Conservation (phyloP, 1,140 invertebrate species). For the Aporrectodea caliginosa region DNA sequence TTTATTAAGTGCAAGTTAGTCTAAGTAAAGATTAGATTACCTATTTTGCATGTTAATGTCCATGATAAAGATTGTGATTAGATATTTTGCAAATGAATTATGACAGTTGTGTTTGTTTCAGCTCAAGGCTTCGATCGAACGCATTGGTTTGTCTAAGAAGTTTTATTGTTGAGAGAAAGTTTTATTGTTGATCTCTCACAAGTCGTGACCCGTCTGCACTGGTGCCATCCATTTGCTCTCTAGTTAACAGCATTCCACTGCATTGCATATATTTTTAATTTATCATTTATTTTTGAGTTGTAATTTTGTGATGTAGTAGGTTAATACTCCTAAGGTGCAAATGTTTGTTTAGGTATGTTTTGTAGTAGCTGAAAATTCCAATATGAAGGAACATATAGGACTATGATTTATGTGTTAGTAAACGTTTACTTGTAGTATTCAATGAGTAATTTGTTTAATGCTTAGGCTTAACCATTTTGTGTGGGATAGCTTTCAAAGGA, state of each 20-base stretch:
- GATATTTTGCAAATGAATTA: too few relatives aligned
- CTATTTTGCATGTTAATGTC: too few relatives aligned
- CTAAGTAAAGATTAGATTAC: too few relatives aligned
- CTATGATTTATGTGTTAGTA: not conserved
- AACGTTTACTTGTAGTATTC: too few relatives aligned
- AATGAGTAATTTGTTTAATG: too few relatives aligned
- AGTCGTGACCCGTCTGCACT: not conserved
- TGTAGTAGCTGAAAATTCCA: not conserved
- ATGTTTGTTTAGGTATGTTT: not conserved
- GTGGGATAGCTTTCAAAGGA: too few relatives aligned
- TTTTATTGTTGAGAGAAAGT: not conserved
- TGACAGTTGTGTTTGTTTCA: constrained; percentile 33
- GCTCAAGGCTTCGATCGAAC: constrained; percentile 46
- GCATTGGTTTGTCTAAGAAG: constrained; percentile 40
- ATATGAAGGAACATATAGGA: not conserved
- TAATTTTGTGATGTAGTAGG: not conserved
- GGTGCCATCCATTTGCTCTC: not conserved
- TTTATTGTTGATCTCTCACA: not conserved
- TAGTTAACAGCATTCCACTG: not conserved
- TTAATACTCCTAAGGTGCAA: not conserved
- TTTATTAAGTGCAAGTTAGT: too few relatives aligned
- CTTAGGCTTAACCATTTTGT: too few relatives aligned
- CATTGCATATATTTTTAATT: not conserved
- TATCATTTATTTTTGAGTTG: not conserved
- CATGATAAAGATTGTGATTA: too few relatives aligned